phyloP scores from a whole-genome alignment of 2,113 vertebrate species.

The Sebastes fasciatus region DNA sequence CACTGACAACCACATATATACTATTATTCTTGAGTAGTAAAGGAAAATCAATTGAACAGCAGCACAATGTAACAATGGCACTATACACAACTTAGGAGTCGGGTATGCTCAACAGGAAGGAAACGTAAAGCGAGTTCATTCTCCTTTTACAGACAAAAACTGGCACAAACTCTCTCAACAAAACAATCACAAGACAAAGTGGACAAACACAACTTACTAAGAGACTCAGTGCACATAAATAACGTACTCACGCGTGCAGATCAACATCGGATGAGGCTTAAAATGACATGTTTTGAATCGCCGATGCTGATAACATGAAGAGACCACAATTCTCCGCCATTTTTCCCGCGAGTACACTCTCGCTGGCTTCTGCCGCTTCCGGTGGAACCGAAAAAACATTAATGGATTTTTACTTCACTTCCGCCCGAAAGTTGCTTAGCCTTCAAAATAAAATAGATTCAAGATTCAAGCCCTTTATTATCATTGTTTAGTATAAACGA shows the following conservation, averaged over 20 bases:
- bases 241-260: slow-evolving; percentile 36
- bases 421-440: background rate
- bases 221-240: background rate
- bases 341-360: slow-evolving; percentile 71
- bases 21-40: background rate
- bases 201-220: background rate
- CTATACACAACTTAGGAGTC: background rate
- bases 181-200: background rate
- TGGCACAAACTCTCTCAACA: background rate
- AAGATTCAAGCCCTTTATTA: too few species aligned
- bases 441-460: slow-evolving; percentile 33
- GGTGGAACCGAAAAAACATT: background rate
- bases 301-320: background rate
- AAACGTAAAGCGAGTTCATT: background rate
- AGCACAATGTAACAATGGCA: background rate
- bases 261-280: background rate
- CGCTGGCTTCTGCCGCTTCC: slow-evolving; percentile 28
- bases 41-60: background rate
- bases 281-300: background rate
- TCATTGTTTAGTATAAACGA: too few species aligned
- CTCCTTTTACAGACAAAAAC: background rate
- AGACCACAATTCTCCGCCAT: slow-evolving; percentile 69
- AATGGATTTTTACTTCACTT: background rate
- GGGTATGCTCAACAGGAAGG: slow-evolving; percentile 26
- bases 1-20: background rate